Conservation (phyloP, 2,888 invertebrate genomes). For the Hypselothyrea guttata region DNA sequence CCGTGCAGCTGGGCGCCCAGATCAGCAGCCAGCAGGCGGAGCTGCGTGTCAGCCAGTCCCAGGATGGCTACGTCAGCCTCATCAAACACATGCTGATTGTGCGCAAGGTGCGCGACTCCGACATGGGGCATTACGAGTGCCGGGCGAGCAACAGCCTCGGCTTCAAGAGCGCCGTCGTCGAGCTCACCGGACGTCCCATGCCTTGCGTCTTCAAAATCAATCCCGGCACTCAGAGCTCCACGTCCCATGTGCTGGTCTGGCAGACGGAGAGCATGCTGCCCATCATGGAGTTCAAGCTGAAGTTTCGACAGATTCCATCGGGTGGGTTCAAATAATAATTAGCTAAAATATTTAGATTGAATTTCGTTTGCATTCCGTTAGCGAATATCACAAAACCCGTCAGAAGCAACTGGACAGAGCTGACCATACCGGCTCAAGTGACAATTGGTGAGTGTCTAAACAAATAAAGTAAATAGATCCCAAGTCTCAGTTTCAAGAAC, state of each 20-base stretch:
- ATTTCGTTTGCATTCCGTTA: not conserved
- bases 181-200: constrained; percentile 85
- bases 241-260: constrained; percentile 89
- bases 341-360: too few species aligned
- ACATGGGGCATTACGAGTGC: constrained; percentile 91
- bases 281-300: constrained; percentile 87
- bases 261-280: constrained; percentile 92
- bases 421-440: constrained; percentile 80
- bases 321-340: too few species aligned
- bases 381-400: constrained; percentile 46
- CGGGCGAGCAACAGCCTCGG: constrained; percentile 89
- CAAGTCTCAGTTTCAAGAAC: too few species aligned
- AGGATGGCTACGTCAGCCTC: constrained; percentile 84
- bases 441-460: constrained; percentile 80
- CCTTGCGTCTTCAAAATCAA: constrained; percentile 81
- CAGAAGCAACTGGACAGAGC: constrained; percentile 77
- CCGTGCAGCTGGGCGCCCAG: constrained; percentile 81
- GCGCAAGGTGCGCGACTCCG: constrained; percentile 86
- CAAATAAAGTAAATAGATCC: too few species aligned
- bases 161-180: constrained; percentile 87
- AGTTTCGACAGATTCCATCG: constrained; percentile 81
- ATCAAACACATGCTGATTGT: constrained; percentile 87
- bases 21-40: constrained; percentile 83
- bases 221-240: constrained; percentile 80
- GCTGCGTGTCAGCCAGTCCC: constrained; percentile 78